Evolutionary conservation across 1,140 invertebrate genomes (phyloP), one percentile per base, ranked within the genome.

Genomic region (Hesperophylax magnus): DNA sequence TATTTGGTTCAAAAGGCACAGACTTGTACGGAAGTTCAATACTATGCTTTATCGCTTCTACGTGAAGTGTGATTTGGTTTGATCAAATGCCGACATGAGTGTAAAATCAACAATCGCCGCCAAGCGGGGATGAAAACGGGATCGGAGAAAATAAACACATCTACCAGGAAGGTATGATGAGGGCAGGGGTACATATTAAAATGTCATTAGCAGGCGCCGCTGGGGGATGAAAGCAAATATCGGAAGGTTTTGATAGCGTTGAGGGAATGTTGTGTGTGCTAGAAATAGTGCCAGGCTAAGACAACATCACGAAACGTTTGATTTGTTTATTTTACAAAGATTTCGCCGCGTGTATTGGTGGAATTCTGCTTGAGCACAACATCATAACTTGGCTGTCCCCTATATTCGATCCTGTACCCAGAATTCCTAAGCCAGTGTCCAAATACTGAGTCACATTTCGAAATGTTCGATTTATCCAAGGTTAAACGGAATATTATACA

Each of bases 141-240:
- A 52, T 27, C 47, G n/a, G 6, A 18, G 20, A 18, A 24, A 72
- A 72, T 72, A 72, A 72, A 72, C 69, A 72, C 69, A 72, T 72
- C 69, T 47, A 60, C 56, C 20, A 24, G 31, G 58, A 14, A 77
- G 58, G 18, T 47, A 65, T 22, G 75, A 77, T 6, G 5, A 39
- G 8, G 34, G 7, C 34, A 7, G 34, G 61, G 75, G 58, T 24
- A 20, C 76, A 63, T 77, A 65, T 77, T 77, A 65, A 65, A 77
- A 77, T 77, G 60, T 77, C 76, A 77, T 65, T 65, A 77, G 52
- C 47, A 67, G 34, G 58, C 69, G 39, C 69, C 63, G 63, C 27
- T 8, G 31, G 24, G 27, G 63, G 63, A n/a, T 11, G 34, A 24
- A 72, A 52, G 69, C 47, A 72, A 75, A 75, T 18, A 75, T 34